Evolutionary conservation across 2,797 vertebrate species (phyloP), one percentile per base, ranked within the genome.

Genomic region (Neosalanx taihuensis): DNA sequence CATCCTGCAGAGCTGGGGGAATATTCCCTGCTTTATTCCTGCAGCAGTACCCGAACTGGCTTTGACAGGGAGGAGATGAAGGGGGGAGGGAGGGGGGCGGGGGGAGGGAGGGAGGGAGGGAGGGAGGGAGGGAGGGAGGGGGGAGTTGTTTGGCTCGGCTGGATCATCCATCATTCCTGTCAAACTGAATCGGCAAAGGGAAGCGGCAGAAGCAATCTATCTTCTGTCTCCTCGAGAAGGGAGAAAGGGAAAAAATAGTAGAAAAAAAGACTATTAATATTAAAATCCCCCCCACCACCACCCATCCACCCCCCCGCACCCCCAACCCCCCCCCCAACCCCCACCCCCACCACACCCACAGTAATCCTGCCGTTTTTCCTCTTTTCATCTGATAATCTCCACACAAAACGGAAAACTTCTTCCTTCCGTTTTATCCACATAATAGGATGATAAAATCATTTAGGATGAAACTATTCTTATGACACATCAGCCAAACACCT

Each of bases 81-180:
- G 93, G 94, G 95, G n/a, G n/a, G n/a, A n/a, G n/a, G n/a, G n/a
- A n/a, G n/a, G n/a, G n/a, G n/a, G n/a, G n/a, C n/a, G n/a, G n/a
- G n/a, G n/a, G n/a, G n/a, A n/a, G n/a, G n/a, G n/a, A n/a, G n/a
- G n/a, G n/a, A n/a, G n/a, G n/a, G n/a, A n/a, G n/a, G n/a, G n/a
- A n/a, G n/a, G n/a, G n/a, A n/a, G n/a, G n/a, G n/a, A n/a, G n/a
- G n/a, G n/a, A n/a, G n/a, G n/a, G n/a, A n/a, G n/a, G n/a, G 93
- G 92, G 95, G 94, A 92, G 95, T 92, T 92, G 93, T 88, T 91
- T 94, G 91, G 93, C 92, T 90, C 91, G 81, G 93, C 93, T 82
- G 90, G 91, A 92, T 96, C 95, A 98, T 99, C 96, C 96, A 98
- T 99, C 97, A 98, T 95, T 92, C 90, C 94, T 96, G 96, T 97